Evolutionary conservation across 1,140 invertebrate genomes (phyloP).

Genomic region (Alviniconcha marisindica): DNA sequence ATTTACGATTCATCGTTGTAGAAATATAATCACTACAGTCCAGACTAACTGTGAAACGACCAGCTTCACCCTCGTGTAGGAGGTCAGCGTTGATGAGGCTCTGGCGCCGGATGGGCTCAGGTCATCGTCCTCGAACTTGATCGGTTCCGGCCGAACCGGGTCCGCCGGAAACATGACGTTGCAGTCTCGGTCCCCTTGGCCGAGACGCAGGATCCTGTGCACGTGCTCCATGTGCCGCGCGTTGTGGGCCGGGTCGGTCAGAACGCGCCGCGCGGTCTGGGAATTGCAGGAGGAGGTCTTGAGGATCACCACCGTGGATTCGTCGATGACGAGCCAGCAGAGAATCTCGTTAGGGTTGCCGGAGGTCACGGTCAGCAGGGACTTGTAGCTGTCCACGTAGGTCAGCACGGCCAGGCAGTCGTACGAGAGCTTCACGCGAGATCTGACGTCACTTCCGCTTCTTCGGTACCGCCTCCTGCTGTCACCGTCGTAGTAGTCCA

Average conservation of each 20-base stretch:
- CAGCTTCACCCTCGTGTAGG: background rate
- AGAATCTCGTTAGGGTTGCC: constrained; percentile 17
- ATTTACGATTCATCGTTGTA: background rate
- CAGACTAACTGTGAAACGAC: background rate
- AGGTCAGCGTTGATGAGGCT: too few species aligned
- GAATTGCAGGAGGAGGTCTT: constrained; percentile 35
- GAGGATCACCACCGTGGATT: constrained; percentile 25
- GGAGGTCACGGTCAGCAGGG: constrained; percentile 26
- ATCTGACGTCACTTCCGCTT: background rate
- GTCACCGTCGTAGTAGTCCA: too few species aligned
- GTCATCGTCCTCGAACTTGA: background rate
- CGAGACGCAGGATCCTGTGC: constrained; percentile 9
- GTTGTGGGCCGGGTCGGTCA: background rate
- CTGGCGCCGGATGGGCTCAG: background rate
- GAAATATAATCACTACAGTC: background rate
- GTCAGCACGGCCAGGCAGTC: constrained; percentile 35
- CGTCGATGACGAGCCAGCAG: constrained; percentile 31
- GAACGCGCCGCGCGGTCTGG: constrained; percentile 7
- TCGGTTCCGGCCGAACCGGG: constrained; percentile 16
- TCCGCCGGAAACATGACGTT: constrained; percentile 16
- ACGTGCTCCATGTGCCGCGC: background rate
- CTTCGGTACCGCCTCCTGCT: background rate
- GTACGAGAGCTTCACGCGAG: constrained; percentile 18
- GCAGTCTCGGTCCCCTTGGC: constrained; percentile 26
- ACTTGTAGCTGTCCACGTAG: constrained; percentile 36